Evolutionary conservation across 2,888 invertebrate species (phyloP).

Genomic region (Macaria notata): DNA sequence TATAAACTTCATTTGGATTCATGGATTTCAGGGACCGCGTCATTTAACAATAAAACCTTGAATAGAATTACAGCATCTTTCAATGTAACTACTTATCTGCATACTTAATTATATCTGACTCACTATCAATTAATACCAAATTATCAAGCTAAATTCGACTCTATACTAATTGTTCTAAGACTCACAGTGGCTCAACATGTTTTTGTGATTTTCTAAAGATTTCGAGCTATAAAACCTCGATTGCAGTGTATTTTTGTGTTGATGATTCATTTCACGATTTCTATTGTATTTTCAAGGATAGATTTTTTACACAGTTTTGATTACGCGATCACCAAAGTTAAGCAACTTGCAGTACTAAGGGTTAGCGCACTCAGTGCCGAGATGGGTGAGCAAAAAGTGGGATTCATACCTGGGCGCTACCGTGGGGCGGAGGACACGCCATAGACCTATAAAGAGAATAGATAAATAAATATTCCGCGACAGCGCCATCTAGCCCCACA

Average conservation of each 20-base stretch:
- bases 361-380: too few species aligned
- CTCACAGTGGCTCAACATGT: conserved; percentile 4
- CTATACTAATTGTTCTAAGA: conserved; percentile 1
- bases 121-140: conserved; percentile 9
- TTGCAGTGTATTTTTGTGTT: conserved; percentile 22
- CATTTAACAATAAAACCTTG: too few species aligned
- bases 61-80: not conserved
- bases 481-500: too few species aligned
- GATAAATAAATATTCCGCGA: too few species aligned
- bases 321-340: not conserved
- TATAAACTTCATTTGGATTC: too few species aligned
- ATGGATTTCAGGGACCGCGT: too few species aligned
- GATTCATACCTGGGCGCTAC: too few species aligned
- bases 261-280: conserved; percentile 30
- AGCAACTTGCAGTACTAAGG: too few species aligned
- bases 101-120: conserved; percentile 5
- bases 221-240: conserved; percentile 12
- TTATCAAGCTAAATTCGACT: conserved; percentile 6
- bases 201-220: conserved; percentile 10
- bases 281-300: conserved; percentile 31
- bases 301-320: conserved; percentile 19
- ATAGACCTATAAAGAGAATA: too few species aligned
- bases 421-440: too few species aligned
- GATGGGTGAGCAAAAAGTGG: too few species aligned
- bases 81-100: conserved; percentile 4